Evolutionary conservation across 2,888 invertebrate genomes (phyloP).

Genomic region (Tetropium fuscum): DNA sequence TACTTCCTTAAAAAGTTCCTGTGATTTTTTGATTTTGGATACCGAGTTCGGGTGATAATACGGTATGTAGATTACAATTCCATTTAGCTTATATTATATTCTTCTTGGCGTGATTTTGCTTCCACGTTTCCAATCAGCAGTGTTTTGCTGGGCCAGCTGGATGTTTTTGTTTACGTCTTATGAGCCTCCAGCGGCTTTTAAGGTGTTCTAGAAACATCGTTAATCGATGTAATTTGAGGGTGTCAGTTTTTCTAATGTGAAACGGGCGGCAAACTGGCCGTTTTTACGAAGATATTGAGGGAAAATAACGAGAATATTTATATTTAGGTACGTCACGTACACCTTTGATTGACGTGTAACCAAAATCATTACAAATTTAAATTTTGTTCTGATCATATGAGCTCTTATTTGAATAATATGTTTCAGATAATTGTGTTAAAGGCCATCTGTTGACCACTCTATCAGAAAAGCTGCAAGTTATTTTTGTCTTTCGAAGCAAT

Average conservation of each 20-base stretch:
- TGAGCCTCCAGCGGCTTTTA: slow-evolving; percentile 22
- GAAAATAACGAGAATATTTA: slow-evolving; percentile 13
- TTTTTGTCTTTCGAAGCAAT: slow-evolving; percentile 15
- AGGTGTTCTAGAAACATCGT: slow-evolving; percentile 38
- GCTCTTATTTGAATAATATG: slow-evolving; percentile 6
- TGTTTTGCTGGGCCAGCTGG: slow-evolving; percentile 50
- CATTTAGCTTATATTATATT: neutral
- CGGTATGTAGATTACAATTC: slow-evolving; percentile 31
- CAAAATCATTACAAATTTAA: slow-evolving; percentile 27
- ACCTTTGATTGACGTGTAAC: slow-evolving; percentile 35
- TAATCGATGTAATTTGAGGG: slow-evolving; percentile 24
- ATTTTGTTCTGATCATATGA: neutral
- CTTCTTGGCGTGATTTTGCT: neutral
- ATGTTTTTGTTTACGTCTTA: slow-evolving; percentile 54
- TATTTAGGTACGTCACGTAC: slow-evolving; percentile 36
- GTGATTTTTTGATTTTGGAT: slow-evolving; percentile 26
- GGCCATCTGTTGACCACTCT: neutral
- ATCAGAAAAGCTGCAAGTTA: neutral
- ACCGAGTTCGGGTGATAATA: slow-evolving; percentile 16
- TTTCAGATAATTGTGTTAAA: slow-evolving; percentile 17
- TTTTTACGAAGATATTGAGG: neutral
- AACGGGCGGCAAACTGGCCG: neutral
- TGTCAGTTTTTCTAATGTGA: neutral
- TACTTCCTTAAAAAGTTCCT: slow-evolving; percentile 39
- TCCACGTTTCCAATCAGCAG: neutral